Evolutionary conservation across 2,888 invertebrate species (phyloP).

Genomic region (Arge pagana): DNA sequence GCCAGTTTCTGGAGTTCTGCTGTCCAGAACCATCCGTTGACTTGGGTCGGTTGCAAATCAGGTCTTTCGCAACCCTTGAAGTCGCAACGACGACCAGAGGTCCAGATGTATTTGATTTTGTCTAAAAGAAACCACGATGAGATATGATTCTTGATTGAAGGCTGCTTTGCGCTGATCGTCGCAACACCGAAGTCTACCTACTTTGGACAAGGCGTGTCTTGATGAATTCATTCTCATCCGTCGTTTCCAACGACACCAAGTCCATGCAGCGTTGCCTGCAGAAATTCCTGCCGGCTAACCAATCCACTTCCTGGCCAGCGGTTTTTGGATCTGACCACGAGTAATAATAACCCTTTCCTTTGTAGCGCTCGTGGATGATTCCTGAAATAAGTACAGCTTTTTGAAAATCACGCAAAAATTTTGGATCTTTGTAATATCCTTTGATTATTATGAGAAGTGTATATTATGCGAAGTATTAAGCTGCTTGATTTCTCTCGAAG

Average conservation of each 20-base stretch:
- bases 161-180: no score
- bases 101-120: constrained; percentile 89
- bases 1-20: constrained; percentile 84
- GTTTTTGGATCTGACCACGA: constrained; percentile 82
- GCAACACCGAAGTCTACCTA: constrained; percentile 59
- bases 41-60: constrained; percentile 77
- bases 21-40: constrained; percentile 94
- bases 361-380: constrained; percentile 56
- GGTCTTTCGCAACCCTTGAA: constrained; percentile 88
- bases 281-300: constrained; percentile 83
- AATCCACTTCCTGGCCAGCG: constrained; percentile 78
- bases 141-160: neutral
- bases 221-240: constrained; percentile 85
- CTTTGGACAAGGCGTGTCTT: constrained; percentile 79
- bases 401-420: neutral
- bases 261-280: constrained; percentile 91
- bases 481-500: no score
- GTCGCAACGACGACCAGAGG: constrained; percentile 86
- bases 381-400: constrained; percentile 43
- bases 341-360: constrained; percentile 81
- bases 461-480: no score
- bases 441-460: no score
- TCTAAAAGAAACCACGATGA: constrained; percentile 42
- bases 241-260: constrained; percentile 82
- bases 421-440: no score